These are phyloP conservation scores for Argyra leucocephala DNA, from an alignment of 2,888 invertebrate genomes.

Conservation along the genomic window DNA sequence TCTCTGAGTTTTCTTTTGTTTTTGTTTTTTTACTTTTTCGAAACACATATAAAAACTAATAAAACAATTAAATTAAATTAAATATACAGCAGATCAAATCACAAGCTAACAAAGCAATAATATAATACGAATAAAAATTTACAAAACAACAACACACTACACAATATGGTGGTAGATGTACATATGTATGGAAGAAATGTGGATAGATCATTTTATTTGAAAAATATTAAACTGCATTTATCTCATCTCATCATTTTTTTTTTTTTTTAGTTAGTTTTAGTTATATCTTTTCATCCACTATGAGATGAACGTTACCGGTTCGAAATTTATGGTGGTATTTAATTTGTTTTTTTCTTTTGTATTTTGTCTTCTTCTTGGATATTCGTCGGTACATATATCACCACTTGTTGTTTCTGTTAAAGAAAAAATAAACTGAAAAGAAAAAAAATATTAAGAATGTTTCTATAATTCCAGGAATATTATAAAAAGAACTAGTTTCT, in stretches of 20 bases:
- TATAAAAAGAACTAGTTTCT: not conserved
- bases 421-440: not conserved
- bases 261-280: not conserved
- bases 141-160: not conserved
- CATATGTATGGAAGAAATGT: too few relatives aligned
- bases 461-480: not conserved
- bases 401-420: not conserved
- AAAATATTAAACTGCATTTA: not conserved
- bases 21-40: not conserved
- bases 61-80: not conserved
- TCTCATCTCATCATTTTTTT: not conserved
- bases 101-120: not conserved
- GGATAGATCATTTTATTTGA: not conserved
- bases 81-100: not conserved
- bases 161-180: too few relatives aligned
- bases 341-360: not conserved
- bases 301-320: constrained; percentile 1
- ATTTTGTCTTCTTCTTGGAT: not conserved
- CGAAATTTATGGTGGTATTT: not conserved
- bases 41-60: too few relatives aligned
- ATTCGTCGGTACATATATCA: too few relatives aligned
- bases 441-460: not conserved
- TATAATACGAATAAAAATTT: not conserved
- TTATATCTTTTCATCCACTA: not conserved
- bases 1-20: not conserved